Evolutionary conservation across 2,113 vertebrate genomes (phyloP), one percentile per base, ranked within the genome.

Genomic region (Arvicanthis niloticus): DNA sequence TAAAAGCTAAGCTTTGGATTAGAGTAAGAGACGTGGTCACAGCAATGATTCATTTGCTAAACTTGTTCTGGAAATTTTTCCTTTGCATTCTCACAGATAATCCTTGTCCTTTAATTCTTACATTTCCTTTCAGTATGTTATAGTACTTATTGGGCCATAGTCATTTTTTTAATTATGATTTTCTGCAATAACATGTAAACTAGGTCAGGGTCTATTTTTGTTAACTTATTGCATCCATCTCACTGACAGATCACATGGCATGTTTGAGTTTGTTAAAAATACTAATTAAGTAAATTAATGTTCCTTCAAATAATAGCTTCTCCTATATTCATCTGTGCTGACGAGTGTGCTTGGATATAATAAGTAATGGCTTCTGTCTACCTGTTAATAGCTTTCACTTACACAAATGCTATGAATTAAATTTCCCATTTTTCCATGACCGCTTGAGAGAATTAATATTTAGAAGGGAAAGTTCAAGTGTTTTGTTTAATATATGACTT

Each of bases 231-330:
- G 31, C 29, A 56, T 29, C 31, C 16, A 13, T 82, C 80, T 90
- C 48, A 78, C 68, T 80, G 76, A 62, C 58, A 89, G 62, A 53
- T 2, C n/a, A 80, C 29, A 81, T 80, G 53, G 10, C 11, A 15
- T 29, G 62, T 68, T 73, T 17, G 21, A 78, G 45, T 45, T 45
- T 87, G 48, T 96, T 13, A 70, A 97, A 94, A 94, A 34, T 75
- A 51, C 24, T 75, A 94, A 70, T 87, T 53, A 94, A 91, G 80
- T 58, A 58, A 88, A 73, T 78, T 68, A 92, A 73, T 77, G 7
- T 24, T 75, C 31, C 45, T 85, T 53, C 9, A 95, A 96, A 42
- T 10, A 95, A 42, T n/a, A 24, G 3, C 51, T 31, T 89, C 26
- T 78, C 16, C 51, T 87, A 21, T 53, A 24, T 84, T 42, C 42